Base-by-base conservation (phyloP, 2,888 invertebrate genomes). In the Cosmia trapezina region DNA sequence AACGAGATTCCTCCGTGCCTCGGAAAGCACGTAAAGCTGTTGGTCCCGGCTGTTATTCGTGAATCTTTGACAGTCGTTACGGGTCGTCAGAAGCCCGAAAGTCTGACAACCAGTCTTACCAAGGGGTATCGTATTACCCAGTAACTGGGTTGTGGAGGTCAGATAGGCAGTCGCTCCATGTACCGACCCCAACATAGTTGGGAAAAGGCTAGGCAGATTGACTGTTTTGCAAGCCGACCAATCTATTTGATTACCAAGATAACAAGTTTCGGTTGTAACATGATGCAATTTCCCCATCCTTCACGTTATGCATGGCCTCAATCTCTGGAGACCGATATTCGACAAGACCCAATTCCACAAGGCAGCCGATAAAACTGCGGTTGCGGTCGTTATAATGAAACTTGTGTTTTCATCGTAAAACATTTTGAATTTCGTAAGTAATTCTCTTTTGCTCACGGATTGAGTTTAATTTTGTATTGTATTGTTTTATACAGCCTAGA, bases 281-380 rank as follows among this genome's bases (percentile, higher is more conserved):
- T 17, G 63, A 54, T 71, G 82, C 81, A 81, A 70, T 70, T 59
- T 60, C 33, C 45, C 12, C 17, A 49, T 49, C 65, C 61, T 41
- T 78, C 41, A 37, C 66, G 19, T 57, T 45, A 43, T 33, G 49
- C 37, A 43, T 9, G 37, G 2, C 12, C 11, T 22, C 37, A 78
- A 33, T 61, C 59, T 64, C 83, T 37, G 4, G 71, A 62, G 66
- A 47, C 49, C 37, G 14, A 51, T 54, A 67, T 56, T n/a, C 7
- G 2, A 41, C 69, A 11, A 66, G 49, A 61, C 7, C 69, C 67
- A 78, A 69, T 83, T 83, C 12, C 22, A 28, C 53, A 47, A 73
- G 60, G 51, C 54, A 41, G 11, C 11, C 14, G n/a, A 53, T 63
- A 67, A 67, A 82, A 59, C 33, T 47, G 45, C 66, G 69, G 43